These are phyloP conservation scores for Brachirus orientalis DNA, from an alignment of 2,113 vertebrate species.

Conservation along the genomic window DNA sequence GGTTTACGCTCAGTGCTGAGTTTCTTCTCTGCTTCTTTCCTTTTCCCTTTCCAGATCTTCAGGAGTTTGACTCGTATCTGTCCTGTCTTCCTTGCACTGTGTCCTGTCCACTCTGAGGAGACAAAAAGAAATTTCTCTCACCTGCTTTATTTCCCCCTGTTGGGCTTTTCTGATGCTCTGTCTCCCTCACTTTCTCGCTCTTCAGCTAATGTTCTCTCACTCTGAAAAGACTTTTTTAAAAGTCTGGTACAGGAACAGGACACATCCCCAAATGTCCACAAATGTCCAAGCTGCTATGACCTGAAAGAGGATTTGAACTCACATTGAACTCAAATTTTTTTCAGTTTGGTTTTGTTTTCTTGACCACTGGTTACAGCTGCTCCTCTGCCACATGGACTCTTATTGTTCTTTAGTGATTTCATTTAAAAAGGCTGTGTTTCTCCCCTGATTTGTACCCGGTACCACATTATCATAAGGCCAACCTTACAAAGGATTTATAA, in stretches of 20 bases:
- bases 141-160: conserved; percentile 37
- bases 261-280: conserved; percentile 12
- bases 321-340: too few species aligned
- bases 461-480: too few species aligned
- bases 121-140: conserved; percentile 76
- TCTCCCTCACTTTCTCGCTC: neutral
- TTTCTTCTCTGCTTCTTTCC: conserved; percentile 11
- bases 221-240: neutral
- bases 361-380: conserved; percentile 1
- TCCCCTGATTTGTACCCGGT: neutral
- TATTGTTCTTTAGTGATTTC: conserved; percentile 40
- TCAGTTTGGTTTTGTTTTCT: neutral
- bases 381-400: conserved; percentile 39
- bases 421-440: neutral
- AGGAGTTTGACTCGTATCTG: conserved; percentile 67
- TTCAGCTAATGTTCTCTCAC: neutral
- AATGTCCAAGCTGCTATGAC: too few species aligned
- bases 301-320: neutral
- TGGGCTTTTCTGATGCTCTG: neutral
- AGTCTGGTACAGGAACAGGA: conserved; percentile 11
- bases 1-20: neutral
- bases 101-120: conserved; percentile 63
- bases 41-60: conserved; percentile 74
- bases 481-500: too few species aligned
- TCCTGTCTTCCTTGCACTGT: conserved; percentile 70